phyloP scores from a whole-genome alignment of 2,888 invertebrate genomes.

The Muschampia plurimacula region DNA sequence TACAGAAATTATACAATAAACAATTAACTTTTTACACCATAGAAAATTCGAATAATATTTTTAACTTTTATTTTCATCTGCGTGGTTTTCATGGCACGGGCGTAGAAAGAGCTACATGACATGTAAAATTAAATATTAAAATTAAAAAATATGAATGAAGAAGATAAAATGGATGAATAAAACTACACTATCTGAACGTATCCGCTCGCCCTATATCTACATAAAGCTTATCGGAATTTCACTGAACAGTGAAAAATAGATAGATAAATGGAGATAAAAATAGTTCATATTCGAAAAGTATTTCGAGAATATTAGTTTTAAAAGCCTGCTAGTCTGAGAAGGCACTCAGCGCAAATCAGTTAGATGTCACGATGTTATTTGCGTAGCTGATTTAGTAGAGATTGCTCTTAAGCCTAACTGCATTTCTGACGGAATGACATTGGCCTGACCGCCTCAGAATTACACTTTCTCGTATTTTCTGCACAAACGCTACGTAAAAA shows the following conservation, averaged over 20 bases:
- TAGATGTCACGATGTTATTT: slow-evolving; percentile 60
- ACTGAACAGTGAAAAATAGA: not conserved
- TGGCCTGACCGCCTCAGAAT: slow-evolving; percentile 17
- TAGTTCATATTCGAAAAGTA: not conserved
- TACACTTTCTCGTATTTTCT: slow-evolving; percentile 20
- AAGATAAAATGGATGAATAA: not conserved
- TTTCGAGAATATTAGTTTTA: slow-evolving; percentile 48
- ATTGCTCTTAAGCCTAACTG: slow-evolving; percentile 74
- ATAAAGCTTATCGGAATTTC: slow-evolving; percentile 1
- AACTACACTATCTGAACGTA: not conserved
- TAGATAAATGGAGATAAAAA: not conserved
- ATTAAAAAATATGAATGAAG: no score
- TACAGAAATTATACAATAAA: no score
- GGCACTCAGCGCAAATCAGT: slow-evolving; percentile 55
- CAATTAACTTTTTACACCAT: no score
- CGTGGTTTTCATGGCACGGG: no score
- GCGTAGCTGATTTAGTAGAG: slow-evolving; percentile 61
- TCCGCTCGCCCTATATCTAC: not conserved
- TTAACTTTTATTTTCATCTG: no score
- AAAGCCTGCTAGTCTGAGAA: slow-evolving; percentile 31
- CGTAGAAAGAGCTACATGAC: no score
- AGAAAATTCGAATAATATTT: no score
- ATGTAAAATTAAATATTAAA: no score
- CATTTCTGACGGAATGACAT: slow-evolving; percentile 56
- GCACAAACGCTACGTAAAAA: slow-evolving; percentile 4